Evolutionary conservation across 2,888 invertebrate species (phyloP).

Genomic region (Chaetogeoica ovagalla): DNA sequence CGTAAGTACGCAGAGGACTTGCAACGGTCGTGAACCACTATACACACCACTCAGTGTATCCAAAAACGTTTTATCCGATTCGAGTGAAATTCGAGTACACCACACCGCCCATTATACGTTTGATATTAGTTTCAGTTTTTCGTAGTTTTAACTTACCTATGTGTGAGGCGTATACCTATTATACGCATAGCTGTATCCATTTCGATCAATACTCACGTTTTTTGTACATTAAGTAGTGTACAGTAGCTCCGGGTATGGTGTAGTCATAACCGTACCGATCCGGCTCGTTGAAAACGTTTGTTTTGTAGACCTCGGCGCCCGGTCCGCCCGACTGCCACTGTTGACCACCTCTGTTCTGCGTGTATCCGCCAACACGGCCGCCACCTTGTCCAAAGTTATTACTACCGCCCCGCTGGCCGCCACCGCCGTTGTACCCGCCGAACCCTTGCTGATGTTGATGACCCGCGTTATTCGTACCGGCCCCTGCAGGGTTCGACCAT

Average conservation of each 20-base stretch:
- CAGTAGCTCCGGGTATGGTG: constrained; percentile 53
- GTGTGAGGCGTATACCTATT: too few species aligned
- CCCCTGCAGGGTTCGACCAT: constrained; percentile 24
- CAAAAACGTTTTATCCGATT: too few species aligned
- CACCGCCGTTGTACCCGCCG: constrained; percentile 6
- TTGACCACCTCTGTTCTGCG: constrained; percentile 2
- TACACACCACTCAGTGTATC: too few species aligned
- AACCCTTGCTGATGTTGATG: constrained; percentile 12
- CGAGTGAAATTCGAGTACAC: too few species aligned
- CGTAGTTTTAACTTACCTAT: not conserved
- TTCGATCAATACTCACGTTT: constrained; percentile 25
- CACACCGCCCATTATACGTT: too few species aligned
- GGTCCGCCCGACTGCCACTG: constrained; percentile 19
- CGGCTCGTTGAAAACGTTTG: constrained; percentile 47
- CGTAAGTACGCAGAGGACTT: too few species aligned
- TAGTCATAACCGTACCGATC: constrained; percentile 54
- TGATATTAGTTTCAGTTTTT: not conserved
- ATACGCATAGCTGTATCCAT: not conserved
- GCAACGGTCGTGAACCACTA: too few species aligned
- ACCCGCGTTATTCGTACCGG: not conserved
- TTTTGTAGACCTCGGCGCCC: constrained; percentile 36
- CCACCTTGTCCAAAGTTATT: not conserved
- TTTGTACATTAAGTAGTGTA: constrained; percentile 52
- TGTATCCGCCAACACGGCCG: constrained; percentile 16
- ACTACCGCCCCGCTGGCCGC: not conserved